These are phyloP conservation scores for Ormyrus nitidulus DNA, from an alignment of 2,888 invertebrate genomes.

Conservation along the genomic window DNA sequence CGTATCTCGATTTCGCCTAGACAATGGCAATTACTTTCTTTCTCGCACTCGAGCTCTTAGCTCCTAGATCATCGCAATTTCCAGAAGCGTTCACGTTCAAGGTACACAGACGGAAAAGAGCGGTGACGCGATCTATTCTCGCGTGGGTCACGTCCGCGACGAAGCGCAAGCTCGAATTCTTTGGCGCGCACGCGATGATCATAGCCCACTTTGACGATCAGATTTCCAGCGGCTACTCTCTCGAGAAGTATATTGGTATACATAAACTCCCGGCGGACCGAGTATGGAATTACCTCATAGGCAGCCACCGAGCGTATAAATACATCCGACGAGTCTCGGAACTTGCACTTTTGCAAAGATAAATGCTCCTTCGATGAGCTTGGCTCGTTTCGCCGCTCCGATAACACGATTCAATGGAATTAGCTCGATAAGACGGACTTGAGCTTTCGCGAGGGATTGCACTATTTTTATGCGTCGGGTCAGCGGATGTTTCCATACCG, in stretches of 20 bases:
- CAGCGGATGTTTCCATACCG: slow-evolving; percentile 60
- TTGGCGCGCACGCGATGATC: slow-evolving; percentile 8
- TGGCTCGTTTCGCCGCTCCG: too few species aligned
- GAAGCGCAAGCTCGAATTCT: not conserved
- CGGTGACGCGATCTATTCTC: slow-evolving; percentile 43
- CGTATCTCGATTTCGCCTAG: slow-evolving; percentile 32
- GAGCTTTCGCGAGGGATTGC: not conserved
- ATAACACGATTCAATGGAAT: too few species aligned
- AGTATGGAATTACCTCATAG: too few species aligned
- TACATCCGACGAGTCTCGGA: too few species aligned
- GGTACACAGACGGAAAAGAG: slow-evolving; percentile 15
- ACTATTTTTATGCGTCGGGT: slow-evolving; percentile 52
- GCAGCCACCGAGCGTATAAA: too few species aligned
- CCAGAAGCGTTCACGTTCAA: slow-evolving; percentile 48
- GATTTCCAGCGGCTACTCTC: slow-evolving; percentile 15
- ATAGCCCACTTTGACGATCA: slow-evolving; percentile 30
- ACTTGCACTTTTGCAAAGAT: too few species aligned
- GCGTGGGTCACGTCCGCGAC: slow-evolving; percentile 39
- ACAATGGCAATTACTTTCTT: slow-evolving; percentile 52
- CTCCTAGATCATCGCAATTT: slow-evolving; percentile 34
- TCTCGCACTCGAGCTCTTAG: not conserved
- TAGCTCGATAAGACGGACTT: not conserved
- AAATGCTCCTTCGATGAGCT: too few species aligned
- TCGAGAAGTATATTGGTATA: too few species aligned
- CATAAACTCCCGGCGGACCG: too few species aligned